These are phyloP conservation scores for Prunella fulvescens DNA, from an alignment of 2,113 vertebrate genomes.

Conservation along the genomic window DNA sequence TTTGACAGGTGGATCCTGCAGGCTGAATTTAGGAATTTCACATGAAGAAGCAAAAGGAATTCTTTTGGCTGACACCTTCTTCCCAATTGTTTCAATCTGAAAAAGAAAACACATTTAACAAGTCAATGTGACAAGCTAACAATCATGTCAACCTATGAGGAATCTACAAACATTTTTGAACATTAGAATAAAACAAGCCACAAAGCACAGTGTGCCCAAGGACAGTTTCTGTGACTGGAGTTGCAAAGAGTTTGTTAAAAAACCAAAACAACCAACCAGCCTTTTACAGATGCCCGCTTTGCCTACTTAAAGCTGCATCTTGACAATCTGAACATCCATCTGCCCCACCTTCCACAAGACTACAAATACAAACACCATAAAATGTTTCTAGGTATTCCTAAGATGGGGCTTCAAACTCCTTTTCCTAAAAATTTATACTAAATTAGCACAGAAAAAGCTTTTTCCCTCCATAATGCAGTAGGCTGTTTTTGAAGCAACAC, in stretches of 20 bases:
- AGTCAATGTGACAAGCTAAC: background rate
- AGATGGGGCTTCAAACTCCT: background rate
- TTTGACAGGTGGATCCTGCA: conserved; percentile 84
- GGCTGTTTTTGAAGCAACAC: background rate
- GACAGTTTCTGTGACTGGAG: background rate
- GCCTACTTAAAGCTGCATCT: background rate
- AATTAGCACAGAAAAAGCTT: background rate
- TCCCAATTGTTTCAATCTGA: conserved; percentile 97
- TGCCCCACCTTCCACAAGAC: background rate
- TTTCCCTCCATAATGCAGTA: background rate
- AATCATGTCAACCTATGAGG: background rate
- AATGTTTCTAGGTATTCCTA: background rate
- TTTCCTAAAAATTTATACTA: background rate
- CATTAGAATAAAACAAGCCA: background rate
- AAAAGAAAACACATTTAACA: background rate
- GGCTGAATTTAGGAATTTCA: conserved; percentile 79
- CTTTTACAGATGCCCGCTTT: background rate
- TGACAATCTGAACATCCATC: background rate
- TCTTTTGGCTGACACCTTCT: conserved; percentile 86
- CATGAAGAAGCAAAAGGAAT: conserved; percentile 89
- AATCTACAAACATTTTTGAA: background rate
- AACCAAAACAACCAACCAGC: background rate
- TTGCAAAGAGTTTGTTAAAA: background rate
- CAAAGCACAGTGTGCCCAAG: background rate
- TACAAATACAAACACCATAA: background rate